Evolutionary conservation across 1,140 invertebrate species (phyloP).

Genomic region (Hyles vespertilio): DNA sequence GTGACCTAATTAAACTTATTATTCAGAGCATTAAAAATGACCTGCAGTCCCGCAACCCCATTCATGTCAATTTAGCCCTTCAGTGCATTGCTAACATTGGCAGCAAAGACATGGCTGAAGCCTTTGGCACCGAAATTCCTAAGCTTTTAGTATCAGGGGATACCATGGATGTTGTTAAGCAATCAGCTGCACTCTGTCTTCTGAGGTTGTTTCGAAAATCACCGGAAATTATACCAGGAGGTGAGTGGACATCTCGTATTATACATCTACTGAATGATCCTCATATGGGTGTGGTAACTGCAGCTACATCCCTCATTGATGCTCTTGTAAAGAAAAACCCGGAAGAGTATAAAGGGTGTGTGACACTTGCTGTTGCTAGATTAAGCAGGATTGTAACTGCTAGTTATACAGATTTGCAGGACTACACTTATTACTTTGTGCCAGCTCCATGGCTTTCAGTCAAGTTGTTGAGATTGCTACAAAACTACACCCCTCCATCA

Average conservation of each 20-base stretch:
- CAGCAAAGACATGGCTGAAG: conserved; percentile 99
- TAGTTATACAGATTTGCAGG: conserved; percentile 98
- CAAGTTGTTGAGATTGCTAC: conserved; percentile 95
- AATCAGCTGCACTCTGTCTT: conserved; percentile 98
- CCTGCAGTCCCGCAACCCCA: conserved; percentile 96
- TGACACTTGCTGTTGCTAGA: conserved; percentile 97
- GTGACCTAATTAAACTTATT: conserved; percentile 99
- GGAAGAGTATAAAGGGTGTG: conserved; percentile 99
- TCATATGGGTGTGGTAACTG: conserved; percentile 99
- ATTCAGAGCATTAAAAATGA: conserved; percentile 99
- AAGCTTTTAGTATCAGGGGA: conserved; percentile 98
- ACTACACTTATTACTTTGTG: conserved; percentile 99
- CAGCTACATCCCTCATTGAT: conserved; percentile 98
- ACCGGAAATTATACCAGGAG: conserved; percentile 95
- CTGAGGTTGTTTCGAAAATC: conserved; percentile 94
- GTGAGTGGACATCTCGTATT: conserved; percentile 99
- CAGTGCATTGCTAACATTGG: conserved; percentile 99
- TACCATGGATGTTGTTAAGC: conserved; percentile 99
- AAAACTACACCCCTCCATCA: conserved; percentile 98
- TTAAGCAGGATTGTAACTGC: conserved; percentile 98
- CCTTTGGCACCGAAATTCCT: conserved; percentile 98
- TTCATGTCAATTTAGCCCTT: conserved; percentile 98
- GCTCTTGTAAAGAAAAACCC: conserved; percentile 98
- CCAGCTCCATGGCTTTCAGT: conserved; percentile 99
- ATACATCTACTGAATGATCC: conserved; percentile 99